Base-by-base conservation (phyloP, 2,797 vertebrate genomes). In the Eidolon dupreanum region DNA sequence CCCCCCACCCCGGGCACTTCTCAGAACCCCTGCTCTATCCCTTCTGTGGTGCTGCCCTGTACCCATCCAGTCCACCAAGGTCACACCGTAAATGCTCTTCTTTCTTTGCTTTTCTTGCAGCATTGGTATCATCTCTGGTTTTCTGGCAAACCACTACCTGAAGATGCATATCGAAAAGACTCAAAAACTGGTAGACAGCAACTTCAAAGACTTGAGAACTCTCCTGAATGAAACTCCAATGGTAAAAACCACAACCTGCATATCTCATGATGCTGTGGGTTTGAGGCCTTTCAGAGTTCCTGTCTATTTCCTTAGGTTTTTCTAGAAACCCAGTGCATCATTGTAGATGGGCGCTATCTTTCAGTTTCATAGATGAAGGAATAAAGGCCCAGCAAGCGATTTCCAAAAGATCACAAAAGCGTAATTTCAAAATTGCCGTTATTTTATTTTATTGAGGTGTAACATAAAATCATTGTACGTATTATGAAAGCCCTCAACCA, bases 131-230 rank as follows among this genome's bases (percentile, higher is more conserved):
- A 96, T 99, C 96, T 99, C 98, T 96, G 99, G 99, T 0, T 99
- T 99, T 22, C 98, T 98, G 75, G 99, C 99, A 94, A 99, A 99
- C 98, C 99, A 99, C 97, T 99, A 99, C 97, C 98, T 99, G 96
- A 99, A 99, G 96, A 99, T 98, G 46, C 99, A 99, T 98, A 96
- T 99, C 93, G 98, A 98, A 98, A 99, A 98, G 98, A 98, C 99
- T 84, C 98, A 98, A 96, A 98, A 98, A 26, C 96, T 99, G 97
- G 98, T 99, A 87, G 99, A 99, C 97, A 99, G 99, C 98, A 99
- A 99, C 98, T 99, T 99, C 98, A 99, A 98, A 97, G 99, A 99
- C 97, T 94, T 99, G 98, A 99, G 99, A 97, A 98, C 98, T 68
- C 98, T 99, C 28, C 98, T 99, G 90, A 99, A 99, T 4, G 97